Percentiles rank a stretch among this genome's conserved stretches.
These are phyloP conservation scores for Erythrocercus mccallii DNA, from an alignment of 2,113 vertebrate species.

Conservation along the genomic window DNA sequence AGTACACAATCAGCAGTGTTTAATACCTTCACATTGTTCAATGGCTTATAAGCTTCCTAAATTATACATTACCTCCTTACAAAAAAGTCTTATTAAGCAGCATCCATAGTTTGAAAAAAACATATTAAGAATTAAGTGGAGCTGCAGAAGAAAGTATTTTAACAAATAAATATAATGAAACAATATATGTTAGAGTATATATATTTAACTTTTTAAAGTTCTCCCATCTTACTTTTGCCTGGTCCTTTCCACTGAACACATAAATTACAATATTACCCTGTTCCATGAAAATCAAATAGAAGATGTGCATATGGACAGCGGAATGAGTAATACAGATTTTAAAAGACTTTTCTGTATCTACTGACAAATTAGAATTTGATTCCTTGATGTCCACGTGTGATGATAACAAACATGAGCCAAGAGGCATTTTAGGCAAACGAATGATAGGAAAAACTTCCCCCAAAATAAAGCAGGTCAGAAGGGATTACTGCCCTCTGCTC, in stretches of 20 bases:
- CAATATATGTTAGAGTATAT: neutral
- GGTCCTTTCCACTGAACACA: neutral
- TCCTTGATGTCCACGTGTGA: neutral
- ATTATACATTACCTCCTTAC: neutral
- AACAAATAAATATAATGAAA: neutral
- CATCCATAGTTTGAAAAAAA: neutral
- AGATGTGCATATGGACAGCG: neutral
- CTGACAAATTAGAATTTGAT: neutral
- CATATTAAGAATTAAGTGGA: neutral
- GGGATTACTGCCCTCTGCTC: neutral
- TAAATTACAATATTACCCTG: neutral
- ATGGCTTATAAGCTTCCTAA: neutral
- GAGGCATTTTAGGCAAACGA: neutral
- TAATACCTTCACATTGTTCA: neutral
- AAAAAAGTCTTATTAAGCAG: neutral
- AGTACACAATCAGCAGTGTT: neutral
- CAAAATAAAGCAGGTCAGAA: neutral
- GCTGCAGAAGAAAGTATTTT: neutral
- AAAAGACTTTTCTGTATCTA: neutral
- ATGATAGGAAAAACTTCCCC: neutral
- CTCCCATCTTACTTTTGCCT: neutral
- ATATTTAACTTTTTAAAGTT: neutral
- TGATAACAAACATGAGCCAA: neutral
- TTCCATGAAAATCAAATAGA: neutral
- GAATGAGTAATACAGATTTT: neutral